Evolutionary conservation across 2,888 invertebrate genomes (phyloP).

Genomic region (Acheta domesticus): DNA sequence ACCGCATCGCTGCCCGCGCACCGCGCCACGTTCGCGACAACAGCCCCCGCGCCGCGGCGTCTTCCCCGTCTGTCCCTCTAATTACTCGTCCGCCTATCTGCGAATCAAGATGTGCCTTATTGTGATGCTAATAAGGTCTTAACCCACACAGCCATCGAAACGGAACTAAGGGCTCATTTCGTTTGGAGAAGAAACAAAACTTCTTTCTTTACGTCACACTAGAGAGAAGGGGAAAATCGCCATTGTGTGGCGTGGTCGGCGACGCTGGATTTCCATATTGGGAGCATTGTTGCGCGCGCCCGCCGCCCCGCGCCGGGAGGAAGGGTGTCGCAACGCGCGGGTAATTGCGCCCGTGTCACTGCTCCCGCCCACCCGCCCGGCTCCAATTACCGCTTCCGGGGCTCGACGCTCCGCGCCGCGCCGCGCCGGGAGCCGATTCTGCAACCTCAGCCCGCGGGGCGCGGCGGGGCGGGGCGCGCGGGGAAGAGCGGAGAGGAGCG

Average conservation of each 20-base stretch:
- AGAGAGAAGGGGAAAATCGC: slow-evolving; percentile 7
- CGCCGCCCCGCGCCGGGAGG: not conserved
- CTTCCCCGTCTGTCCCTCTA: not conserved
- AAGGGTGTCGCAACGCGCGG: not conserved
- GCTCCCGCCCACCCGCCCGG: not conserved
- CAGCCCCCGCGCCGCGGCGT: not conserved
- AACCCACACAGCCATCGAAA: slow-evolving; percentile 30
- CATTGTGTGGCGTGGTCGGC: not conserved
- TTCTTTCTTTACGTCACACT: slow-evolving; percentile 18
- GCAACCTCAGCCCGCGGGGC: not conserved
- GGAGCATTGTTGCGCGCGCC: not conserved
- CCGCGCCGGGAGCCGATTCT: not conserved
- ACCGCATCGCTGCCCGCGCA: not conserved
- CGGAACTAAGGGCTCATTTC: slow-evolving; percentile 32
- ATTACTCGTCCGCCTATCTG: not conserved
- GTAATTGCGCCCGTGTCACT: slow-evolving; percentile 8
- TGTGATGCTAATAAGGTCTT: slow-evolving; percentile 23
- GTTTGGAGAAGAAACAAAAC: slow-evolving; percentile 18
- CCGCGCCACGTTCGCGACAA: not conserved
- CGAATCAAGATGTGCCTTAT: slow-evolving; percentile 9
- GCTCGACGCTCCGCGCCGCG: not conserved
- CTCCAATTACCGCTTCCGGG: slow-evolving; percentile 9
- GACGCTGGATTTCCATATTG: not conserved
- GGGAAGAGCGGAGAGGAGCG: not conserved
- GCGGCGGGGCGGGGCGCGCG: not conserved